Base-by-base conservation (phyloP, 2,888 invertebrate genomes). In the Scaptomyza reducta region DNA sequence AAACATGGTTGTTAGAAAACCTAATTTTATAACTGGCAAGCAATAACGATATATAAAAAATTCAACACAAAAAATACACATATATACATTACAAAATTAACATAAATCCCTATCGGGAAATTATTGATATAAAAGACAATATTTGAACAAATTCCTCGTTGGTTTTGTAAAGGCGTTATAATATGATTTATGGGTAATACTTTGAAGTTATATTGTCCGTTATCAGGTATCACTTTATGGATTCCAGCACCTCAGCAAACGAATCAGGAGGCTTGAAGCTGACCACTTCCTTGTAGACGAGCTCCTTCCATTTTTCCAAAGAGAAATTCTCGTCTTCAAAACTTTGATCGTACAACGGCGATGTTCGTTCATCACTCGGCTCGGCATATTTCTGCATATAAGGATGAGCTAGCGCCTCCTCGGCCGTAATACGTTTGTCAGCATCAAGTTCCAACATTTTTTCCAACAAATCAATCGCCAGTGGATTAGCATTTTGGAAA, bases 381-480 rank as follows among this genome's bases (percentile, higher is more conserved):
- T 99, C 99, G 5, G 99, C 97, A 93, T 99, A 99, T 91, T 98
- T 95, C 70, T 95, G 93, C 76, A 99, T 93, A 92, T 99, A 91
- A 33, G 89, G 86, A 78, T 92, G 92, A 5, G 90, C 89, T 14
- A 92, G 69, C 0, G 92, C 92, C 55, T 91, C 86, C 75, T 95
- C 95, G 0, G 97, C 97, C 10, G 96, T 96, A 74, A 97, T 97
- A 86, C 96, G 95, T 91, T 96, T 96, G 89, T 99, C 99, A 31
- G 99, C 95, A 92, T 99, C 99, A 77, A 99, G 92, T 92, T 99
- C 98, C 74, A 99, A 93, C 98, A 99, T 99, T 88, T 96, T 94
- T 91, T 98, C 97, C 55, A 99, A 93, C 77, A 99, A 93, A 92
- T 99, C 97, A 89, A 99, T 96, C 3, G 99, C 99, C 87, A 95